Evolutionary conservation across 2,113 vertebrate genomes (phyloP).

Genomic region (Calyptommatus sinebrachiatus): DNA sequence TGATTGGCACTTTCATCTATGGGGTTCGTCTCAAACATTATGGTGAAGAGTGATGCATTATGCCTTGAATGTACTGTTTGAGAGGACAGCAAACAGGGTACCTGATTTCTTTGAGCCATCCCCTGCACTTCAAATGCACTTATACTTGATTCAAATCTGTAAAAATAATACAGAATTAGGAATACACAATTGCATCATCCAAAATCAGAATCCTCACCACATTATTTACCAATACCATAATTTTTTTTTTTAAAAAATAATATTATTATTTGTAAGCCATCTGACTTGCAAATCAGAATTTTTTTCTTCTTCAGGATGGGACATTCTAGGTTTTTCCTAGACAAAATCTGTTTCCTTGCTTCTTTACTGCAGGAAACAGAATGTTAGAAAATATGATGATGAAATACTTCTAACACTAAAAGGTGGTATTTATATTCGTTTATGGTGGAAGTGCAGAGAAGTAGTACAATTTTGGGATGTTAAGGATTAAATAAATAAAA

Average conservation of each 20-base stretch:
- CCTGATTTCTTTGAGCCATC: constrained; percentile 65
- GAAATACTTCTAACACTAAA: too few relatives aligned
- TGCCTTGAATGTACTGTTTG: constrained; percentile 70
- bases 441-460: too few relatives aligned
- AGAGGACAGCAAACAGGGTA: constrained; percentile 85
- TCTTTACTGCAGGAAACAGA: background rate
- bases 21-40: constrained; percentile 95
- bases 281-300: background rate
- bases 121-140: constrained; percentile 88
- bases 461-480: too few relatives aligned
- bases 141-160: constrained; percentile 84
- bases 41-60: constrained; percentile 77
- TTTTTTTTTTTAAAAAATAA: background rate
- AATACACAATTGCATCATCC: background rate
- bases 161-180: constrained; percentile 20
- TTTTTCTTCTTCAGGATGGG: background rate
- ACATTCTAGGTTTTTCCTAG: too few relatives aligned
- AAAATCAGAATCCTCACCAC: background rate
- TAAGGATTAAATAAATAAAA: too few relatives aligned
- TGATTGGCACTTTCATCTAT: constrained; percentile 86
- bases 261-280: background rate
- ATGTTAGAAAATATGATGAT: too few relatives aligned
- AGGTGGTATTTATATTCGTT: too few relatives aligned
- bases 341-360: background rate
- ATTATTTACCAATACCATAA: background rate